A percentile compares a stretch with the other conserved stretches of the same genome.
Conservation (phyloP, 2,888 invertebrate species). For the Drosophila ezoana region DNA sequence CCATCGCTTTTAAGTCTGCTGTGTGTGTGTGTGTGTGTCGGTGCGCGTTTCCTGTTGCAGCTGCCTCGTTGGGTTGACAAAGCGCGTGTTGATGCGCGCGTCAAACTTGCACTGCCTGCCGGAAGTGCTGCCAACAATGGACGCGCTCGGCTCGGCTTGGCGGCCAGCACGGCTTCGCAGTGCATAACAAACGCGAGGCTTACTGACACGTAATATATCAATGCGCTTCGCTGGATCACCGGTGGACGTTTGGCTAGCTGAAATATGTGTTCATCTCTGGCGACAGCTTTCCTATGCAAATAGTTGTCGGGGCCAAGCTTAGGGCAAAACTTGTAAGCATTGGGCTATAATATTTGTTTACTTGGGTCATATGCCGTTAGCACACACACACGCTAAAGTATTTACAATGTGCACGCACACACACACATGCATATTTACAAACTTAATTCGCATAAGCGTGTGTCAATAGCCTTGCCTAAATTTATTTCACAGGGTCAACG, state of each 20-base stretch:
- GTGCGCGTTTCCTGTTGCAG: slow-evolving; percentile 70
- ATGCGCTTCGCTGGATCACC: slow-evolving; percentile 50
- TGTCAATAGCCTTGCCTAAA: slow-evolving; percentile 15
- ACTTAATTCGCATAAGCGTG: background rate
- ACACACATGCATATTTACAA: slow-evolving; percentile 3
- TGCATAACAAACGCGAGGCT: slow-evolving; percentile 43
- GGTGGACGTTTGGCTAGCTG: slow-evolving; percentile 28
- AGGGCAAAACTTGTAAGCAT: slow-evolving; percentile 52
- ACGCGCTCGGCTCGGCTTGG: slow-evolving; percentile 22
- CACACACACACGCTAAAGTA: slow-evolving; percentile 7
- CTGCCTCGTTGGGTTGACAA: slow-evolving; percentile 64
- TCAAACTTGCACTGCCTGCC: slow-evolving; percentile 78
- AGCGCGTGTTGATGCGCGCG: slow-evolving; percentile 81
- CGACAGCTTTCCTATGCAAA: slow-evolving; percentile 62
- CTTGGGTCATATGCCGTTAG: slow-evolving; percentile 48
- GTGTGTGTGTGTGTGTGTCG: slow-evolving; percentile 12
- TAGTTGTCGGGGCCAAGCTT: slow-evolving; percentile 30
- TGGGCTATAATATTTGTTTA: slow-evolving; percentile 67
- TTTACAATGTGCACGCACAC: slow-evolving; percentile 10
- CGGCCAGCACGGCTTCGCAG: slow-evolving; percentile 13
- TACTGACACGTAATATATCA: slow-evolving; percentile 78
- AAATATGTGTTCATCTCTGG: slow-evolving; percentile 58
- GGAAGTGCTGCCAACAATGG: slow-evolving; percentile 68
- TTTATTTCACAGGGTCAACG: background rate
- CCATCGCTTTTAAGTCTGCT: slow-evolving; percentile 19